phyloP scores from a whole-genome alignment of 1,140 invertebrate species.

The Camponotus floridanus region DNA sequence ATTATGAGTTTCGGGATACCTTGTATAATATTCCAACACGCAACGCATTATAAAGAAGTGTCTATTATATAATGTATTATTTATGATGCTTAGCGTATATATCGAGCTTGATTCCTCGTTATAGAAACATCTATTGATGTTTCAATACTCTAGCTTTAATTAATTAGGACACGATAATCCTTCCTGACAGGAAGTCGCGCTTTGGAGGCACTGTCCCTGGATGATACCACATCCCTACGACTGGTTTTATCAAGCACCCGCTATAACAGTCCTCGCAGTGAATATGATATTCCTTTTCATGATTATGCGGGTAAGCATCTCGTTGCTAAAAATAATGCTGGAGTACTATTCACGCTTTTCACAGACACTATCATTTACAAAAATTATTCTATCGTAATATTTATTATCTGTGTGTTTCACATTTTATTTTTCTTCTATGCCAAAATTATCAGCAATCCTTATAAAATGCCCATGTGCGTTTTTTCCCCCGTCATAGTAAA shows the following conservation, averaged over 20 bases:
- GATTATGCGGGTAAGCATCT: conserved; percentile 95
- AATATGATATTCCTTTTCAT: conserved; percentile 95
- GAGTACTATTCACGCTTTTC: not conserved
- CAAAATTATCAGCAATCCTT: not conserved
- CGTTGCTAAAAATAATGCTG: not conserved
- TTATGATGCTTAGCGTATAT: not conserved
- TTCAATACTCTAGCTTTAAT: not conserved
- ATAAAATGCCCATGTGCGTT: not conserved
- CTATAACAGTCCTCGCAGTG: conserved; percentile 90
- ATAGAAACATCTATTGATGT: not conserved
- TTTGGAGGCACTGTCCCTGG: conserved; percentile 89
- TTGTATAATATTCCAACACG: not conserved
- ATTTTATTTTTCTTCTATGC: not conserved
- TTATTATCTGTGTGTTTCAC: not conserved
- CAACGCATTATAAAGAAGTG: not conserved
- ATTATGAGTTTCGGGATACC: too few species aligned
- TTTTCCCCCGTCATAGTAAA: not conserved
- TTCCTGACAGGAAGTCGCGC: conserved; percentile 76
- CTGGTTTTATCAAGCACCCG: conserved; percentile 93
- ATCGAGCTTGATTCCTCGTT: not conserved
- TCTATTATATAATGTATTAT: not conserved
- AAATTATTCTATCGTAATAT: not conserved
- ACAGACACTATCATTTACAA: not conserved
- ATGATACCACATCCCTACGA: conserved; percentile 91
- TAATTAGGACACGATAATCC: conserved; percentile 9